A percentile compares a stretch with the other conserved stretches of the same genome.
phyloP scores from a whole-genome alignment of 2,797 vertebrate species.

The Crenichthys baileyi region DNA sequence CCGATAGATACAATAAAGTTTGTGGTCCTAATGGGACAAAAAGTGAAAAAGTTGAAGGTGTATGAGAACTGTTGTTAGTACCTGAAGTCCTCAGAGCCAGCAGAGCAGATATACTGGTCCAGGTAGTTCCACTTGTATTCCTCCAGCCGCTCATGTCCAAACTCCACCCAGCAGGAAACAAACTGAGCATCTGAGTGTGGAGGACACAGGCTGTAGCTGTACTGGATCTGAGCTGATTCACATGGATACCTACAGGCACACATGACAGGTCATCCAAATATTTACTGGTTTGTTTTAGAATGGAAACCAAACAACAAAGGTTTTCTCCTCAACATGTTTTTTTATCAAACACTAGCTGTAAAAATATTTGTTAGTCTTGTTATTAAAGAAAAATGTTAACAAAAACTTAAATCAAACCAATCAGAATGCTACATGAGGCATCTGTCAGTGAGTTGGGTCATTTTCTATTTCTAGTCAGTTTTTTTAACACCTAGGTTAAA shows the following conservation, averaged over 20 bases:
- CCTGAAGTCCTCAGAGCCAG: conserved; percentile 98
- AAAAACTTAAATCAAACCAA: neutral
- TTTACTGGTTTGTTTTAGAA: neutral
- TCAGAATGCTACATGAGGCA: neutral
- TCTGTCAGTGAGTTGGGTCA: neutral
- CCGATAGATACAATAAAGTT: no score
- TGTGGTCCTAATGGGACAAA: no score
- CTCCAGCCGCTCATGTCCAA: conserved; percentile 94
- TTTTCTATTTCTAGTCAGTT: neutral
- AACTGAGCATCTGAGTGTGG: conserved; percentile 92
- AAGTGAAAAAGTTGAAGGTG: no score
- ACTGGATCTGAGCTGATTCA: conserved; percentile 95
- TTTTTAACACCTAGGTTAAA: neutral
- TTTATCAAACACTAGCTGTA: neutral
- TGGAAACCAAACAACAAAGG: neutral
- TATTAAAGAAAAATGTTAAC: neutral
- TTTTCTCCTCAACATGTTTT: neutral
- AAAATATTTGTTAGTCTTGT: neutral
- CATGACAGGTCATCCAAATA: neutral
- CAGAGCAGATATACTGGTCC: conserved; percentile 98
- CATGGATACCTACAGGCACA: conserved; percentile 86
- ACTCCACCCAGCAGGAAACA: conserved; percentile 97
- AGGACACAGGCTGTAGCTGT: conserved; percentile 95
- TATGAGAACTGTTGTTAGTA: conserved; percentile 33
- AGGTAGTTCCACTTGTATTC: conserved; percentile 99